Evolutionary conservation across 2,113 vertebrate species (phyloP).

Genomic region (Heloderma charlesbogerti): DNA sequence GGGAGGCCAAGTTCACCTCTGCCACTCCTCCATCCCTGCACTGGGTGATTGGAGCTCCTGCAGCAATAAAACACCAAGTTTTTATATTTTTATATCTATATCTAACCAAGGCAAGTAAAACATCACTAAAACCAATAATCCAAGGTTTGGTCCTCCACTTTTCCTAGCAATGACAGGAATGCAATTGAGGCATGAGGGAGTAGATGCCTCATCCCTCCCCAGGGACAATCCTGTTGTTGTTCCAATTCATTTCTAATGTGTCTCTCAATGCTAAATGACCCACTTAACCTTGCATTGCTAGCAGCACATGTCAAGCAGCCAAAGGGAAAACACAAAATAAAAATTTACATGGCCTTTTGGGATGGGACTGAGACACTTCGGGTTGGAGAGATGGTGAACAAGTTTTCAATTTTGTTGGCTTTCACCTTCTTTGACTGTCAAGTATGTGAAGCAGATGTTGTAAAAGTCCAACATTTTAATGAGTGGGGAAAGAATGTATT

Average conservation of each 20-base stretch:
- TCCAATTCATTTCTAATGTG: background rate
- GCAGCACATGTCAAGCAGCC: background rate
- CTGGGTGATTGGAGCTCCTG: too few relatives aligned
- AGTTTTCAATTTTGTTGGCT: background rate
- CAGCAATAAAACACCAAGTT: too few relatives aligned
- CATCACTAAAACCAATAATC: background rate
- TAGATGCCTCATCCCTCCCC: background rate
- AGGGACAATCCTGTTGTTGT: background rate
- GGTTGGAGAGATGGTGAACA: background rate
- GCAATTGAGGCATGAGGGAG: background rate
- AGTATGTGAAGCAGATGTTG: background rate
- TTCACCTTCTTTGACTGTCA: background rate
- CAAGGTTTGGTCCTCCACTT: background rate
- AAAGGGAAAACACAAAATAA: background rate
- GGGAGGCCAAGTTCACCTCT: too few relatives aligned
- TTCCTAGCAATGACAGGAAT: background rate
- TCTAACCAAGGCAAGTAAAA: too few relatives aligned
- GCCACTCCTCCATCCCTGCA: too few relatives aligned
- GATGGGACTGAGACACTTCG: background rate
- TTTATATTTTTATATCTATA: too few relatives aligned
- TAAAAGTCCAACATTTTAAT: background rate
- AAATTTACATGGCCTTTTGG: background rate
- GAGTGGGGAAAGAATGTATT: background rate
- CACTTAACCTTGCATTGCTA: background rate
- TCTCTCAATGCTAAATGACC: background rate